Percentiles rank a stretch among this genome's conserved stretches.
phyloP scores from a whole-genome alignment of 2,888 invertebrate species.

The Pristionchus entomophagus region DNA sequence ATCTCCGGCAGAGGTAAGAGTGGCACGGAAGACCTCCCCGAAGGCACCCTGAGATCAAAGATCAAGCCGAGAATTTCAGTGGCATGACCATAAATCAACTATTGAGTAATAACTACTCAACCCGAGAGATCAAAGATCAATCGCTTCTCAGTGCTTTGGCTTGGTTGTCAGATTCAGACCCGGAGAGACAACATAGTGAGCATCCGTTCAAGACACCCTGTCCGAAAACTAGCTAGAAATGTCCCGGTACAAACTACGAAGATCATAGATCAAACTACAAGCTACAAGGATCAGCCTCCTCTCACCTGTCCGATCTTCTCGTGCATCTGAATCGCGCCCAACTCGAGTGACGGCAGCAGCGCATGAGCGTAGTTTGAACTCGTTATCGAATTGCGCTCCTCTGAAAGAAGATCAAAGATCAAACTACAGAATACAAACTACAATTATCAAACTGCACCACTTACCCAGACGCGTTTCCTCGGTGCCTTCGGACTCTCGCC shows the following conservation, averaged over 20 bases:
- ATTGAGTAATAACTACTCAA: no score
- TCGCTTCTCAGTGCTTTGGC: no score
- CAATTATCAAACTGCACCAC: background rate
- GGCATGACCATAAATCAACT: no score
- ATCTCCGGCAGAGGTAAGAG: constrained; percentile 61
- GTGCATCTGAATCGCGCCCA: constrained; percentile 64
- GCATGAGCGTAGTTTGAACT: constrained; percentile 59
- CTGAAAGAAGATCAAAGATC: constrained; percentile 34
- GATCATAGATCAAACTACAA: no score
- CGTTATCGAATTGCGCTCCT: constrained; percentile 14
- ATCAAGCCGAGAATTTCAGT: no score
- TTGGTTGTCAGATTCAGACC: no score
- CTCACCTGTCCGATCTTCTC: constrained; percentile 70
- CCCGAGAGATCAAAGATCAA: no score
- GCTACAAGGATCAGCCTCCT: background rate
- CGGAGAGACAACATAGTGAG: no score
- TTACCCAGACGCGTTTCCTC: constrained; percentile 33
- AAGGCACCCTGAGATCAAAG: constrained; percentile 66
- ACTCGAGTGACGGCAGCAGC: constrained; percentile 62
- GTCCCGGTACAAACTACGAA: no score
- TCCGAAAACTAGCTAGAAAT: no score
- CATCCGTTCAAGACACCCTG: no score
- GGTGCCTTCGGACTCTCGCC: constrained; percentile 26
- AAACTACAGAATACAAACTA: background rate
- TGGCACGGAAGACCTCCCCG: constrained; percentile 70